Percentiles rank a stretch among this genome's conserved stretches.
phyloP scores from a whole-genome alignment of 2,797 vertebrate species.

The Ptychobarbus kaznakovi region DNA sequence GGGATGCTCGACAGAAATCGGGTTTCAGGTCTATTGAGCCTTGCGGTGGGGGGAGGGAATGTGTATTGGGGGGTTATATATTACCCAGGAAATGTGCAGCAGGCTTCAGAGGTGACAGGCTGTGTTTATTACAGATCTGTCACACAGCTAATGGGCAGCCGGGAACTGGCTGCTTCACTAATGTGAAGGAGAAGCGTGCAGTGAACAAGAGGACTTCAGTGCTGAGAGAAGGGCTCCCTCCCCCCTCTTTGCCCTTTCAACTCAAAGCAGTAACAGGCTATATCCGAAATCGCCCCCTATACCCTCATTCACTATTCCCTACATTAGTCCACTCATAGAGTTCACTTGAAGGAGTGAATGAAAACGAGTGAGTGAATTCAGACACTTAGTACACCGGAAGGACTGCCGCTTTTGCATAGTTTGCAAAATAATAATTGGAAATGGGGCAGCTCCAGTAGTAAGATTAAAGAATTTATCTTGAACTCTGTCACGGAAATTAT shows the following conservation, averaged over 20 bases:
- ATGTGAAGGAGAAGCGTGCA: slow-evolving; percentile 63
- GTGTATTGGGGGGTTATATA: slow-evolving; percentile 72
- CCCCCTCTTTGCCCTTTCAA: slow-evolving; percentile 35
- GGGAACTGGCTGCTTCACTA: slow-evolving; percentile 62
- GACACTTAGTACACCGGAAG: too few relatives aligned
- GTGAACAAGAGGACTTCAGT: slow-evolving; percentile 61
- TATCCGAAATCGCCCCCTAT: too few relatives aligned
- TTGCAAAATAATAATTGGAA: too few relatives aligned
- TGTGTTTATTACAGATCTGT: slow-evolving; percentile 87
- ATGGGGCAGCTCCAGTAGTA: too few relatives aligned
- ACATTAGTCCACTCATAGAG: too few relatives aligned
- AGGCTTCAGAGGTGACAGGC: slow-evolving; percentile 84
- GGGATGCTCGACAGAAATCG: slow-evolving; percentile 73
- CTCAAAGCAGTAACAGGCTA: background rate
- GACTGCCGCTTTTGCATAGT: too few relatives aligned
- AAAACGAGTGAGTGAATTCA: too few relatives aligned
- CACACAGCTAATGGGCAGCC: slow-evolving; percentile 81
- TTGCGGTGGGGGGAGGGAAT: slow-evolving; percentile 63
- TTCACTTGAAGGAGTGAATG: too few relatives aligned
- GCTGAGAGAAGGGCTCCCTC: slow-evolving; percentile 52
- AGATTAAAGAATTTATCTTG: too few relatives aligned
- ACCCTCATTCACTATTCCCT: too few relatives aligned
- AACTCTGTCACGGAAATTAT: too few relatives aligned
- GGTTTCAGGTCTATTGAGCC: slow-evolving; percentile 82
- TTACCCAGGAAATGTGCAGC: slow-evolving; percentile 82